Conservation (phyloP, 2,888 invertebrate species). For the Drosophila paramelanica region DNA sequence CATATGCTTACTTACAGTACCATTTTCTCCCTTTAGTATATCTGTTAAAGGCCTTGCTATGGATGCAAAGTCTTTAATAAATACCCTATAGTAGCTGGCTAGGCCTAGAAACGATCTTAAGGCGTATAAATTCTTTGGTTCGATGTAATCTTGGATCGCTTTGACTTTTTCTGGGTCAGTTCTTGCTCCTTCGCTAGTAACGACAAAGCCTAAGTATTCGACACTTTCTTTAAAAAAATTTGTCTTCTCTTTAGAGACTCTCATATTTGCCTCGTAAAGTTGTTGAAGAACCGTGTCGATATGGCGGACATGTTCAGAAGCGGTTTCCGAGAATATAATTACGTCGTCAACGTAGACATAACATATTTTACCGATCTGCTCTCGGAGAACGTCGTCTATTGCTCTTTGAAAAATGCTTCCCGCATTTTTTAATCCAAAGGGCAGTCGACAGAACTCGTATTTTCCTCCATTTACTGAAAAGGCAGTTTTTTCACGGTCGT, state of each 20-base stretch:
- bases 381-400: not conserved
- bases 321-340: too few species aligned
- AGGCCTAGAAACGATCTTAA: not conserved
- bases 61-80: too few species aligned
- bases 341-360: too few species aligned
- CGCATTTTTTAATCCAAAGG: too few species aligned
- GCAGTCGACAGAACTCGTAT: too few species aligned
- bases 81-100: not conserved
- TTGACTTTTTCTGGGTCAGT: not conserved
- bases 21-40: too few species aligned
- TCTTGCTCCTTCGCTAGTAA: not conserved
- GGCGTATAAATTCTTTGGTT: not conserved
- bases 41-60: too few species aligned
- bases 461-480: too few species aligned
- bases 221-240: not conserved
- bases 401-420: not conserved
- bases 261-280: too few species aligned
- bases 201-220: not conserved
- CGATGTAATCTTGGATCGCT: not conserved
- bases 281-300: not conserved
- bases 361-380: not conserved
- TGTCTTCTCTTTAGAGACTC: not conserved
- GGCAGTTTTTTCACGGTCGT: too few species aligned
- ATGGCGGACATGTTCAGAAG: too few species aligned
- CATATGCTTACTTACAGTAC: not conserved